Percentiles rank a stretch among this genome's conserved stretches.
phyloP scores from a whole-genome alignment of 2,888 invertebrate genomes.

The Volucella inflata region DNA sequence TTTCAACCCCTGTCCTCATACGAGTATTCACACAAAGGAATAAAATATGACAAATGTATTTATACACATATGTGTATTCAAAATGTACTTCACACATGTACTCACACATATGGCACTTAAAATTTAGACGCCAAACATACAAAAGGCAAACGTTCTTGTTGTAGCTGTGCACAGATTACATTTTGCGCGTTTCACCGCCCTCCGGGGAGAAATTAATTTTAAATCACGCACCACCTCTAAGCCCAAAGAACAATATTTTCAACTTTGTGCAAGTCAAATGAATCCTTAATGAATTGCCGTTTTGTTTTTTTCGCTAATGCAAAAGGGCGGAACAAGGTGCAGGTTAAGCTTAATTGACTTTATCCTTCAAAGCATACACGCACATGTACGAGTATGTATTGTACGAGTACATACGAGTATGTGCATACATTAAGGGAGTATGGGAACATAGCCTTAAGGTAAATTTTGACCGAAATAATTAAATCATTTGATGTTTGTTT shows the following conservation, averaged over 20 bases:
- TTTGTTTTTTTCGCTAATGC: constrained; percentile 27
- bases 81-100: constrained; percentile 4
- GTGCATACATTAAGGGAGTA: background rate
- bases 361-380: constrained; percentile 6
- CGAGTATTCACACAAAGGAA: constrained; percentile 21
- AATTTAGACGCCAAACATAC: too few species aligned
- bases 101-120: background rate
- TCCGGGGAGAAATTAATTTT: constrained; percentile 64
- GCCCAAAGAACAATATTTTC: constrained; percentile 69
- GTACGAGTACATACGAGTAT: too few species aligned
- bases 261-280: constrained; percentile 71
- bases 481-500: constrained; percentile 66
- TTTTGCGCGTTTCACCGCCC: constrained; percentile 57
- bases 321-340: constrained; percentile 5
- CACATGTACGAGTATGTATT: background rate
- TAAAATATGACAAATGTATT: constrained; percentile 42
- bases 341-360: constrained; percentile 17
- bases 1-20: constrained; percentile 30
- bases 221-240: constrained; percentile 63
- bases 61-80: constrained; percentile 2
- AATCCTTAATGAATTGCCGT: constrained; percentile 71
- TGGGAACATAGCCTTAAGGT: background rate
- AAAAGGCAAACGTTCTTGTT: too few species aligned
- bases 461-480: constrained; percentile 59
- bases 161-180: constrained; percentile 39